phyloP scores from a whole-genome alignment of 2,888 invertebrate genomes.

The Polymixis lichenea region DNA sequence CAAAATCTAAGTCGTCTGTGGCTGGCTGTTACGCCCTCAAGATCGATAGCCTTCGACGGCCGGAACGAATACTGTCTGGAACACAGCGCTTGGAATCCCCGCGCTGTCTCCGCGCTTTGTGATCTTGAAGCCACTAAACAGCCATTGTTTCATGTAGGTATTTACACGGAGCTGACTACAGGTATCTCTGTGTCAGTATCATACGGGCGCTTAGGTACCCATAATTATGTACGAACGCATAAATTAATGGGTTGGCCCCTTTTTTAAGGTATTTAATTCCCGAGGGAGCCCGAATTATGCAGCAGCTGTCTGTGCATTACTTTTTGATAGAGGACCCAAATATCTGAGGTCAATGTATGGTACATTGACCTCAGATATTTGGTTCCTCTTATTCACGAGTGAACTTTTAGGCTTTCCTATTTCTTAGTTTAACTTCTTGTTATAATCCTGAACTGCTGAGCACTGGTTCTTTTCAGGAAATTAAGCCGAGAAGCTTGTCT shows the following conservation, averaged over 20 bases:
- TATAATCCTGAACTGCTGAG: neutral
- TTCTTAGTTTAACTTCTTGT: neutral
- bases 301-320: conserved; percentile 8
- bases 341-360: neutral
- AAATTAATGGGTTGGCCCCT: conserved; percentile 22
- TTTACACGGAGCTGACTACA: too few relatives aligned
- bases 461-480: neutral
- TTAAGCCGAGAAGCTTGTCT: neutral
- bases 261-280: neutral
- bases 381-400: too few relatives aligned
- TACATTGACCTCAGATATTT: too few relatives aligned
- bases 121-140: neutral
- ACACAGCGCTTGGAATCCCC: neutral
- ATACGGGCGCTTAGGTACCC: neutral
- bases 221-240: conserved; percentile 8
- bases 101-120: neutral
- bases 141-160: neutral
- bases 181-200: neutral
- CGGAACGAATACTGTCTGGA: neutral
- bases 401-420: neutral
- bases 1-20: neutral
- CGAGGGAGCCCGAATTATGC: neutral
- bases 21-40: neutral
- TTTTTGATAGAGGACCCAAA: neutral
- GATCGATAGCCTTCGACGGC: neutral